Conservation (phyloP, 1,140 invertebrate genomes). For the Habropoda laboriosa region DNA sequence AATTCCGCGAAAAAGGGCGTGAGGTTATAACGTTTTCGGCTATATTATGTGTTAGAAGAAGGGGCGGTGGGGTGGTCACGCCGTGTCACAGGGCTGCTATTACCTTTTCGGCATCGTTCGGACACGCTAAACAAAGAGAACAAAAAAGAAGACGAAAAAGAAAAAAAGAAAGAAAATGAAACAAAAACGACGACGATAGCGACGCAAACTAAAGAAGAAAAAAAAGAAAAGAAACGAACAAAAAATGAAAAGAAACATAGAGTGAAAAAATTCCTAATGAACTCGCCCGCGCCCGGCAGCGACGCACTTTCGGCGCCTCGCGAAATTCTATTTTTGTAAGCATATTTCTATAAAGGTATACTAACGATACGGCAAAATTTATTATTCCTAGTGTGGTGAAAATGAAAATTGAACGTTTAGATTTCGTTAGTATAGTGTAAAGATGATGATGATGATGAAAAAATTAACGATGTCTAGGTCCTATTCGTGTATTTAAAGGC, state of each 20-base stretch:
- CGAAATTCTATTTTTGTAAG: slow-evolving; percentile 83
- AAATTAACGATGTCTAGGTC: slow-evolving; percentile 82
- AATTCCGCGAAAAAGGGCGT: slow-evolving; percentile 24
- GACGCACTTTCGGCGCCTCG: slow-evolving; percentile 78
- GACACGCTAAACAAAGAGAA: background rate
- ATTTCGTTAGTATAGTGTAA: slow-evolving; percentile 83
- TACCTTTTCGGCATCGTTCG: slow-evolving; percentile 63
- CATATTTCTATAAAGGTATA: slow-evolving; percentile 83
- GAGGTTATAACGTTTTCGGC: slow-evolving; percentile 9
- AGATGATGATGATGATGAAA: slow-evolving; percentile 65
- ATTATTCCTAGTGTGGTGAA: slow-evolving; percentile 82
- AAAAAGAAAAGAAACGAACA: slow-evolving; percentile 38
- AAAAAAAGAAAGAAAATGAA: background rate
- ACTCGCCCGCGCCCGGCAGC: slow-evolving; percentile 76
- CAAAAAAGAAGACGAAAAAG: slow-evolving; percentile 34
- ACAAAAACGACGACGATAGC: too few relatives aligned
- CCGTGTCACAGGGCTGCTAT: slow-evolving; percentile 24
- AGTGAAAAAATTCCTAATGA: slow-evolving; percentile 70
- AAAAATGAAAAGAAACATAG: slow-evolving; percentile 51
- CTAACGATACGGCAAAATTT: slow-evolving; percentile 82
- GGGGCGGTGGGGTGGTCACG: background rate
- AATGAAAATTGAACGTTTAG: slow-evolving; percentile 83
- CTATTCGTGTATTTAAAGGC: slow-evolving; percentile 81
- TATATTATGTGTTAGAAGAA: background rate
- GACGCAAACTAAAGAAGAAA: background rate